Percentiles rank a stretch among this genome's conserved stretches.
phyloP scores from a whole-genome alignment of 2,113 vertebrate species.

The Cisticola juncidis region DNA sequence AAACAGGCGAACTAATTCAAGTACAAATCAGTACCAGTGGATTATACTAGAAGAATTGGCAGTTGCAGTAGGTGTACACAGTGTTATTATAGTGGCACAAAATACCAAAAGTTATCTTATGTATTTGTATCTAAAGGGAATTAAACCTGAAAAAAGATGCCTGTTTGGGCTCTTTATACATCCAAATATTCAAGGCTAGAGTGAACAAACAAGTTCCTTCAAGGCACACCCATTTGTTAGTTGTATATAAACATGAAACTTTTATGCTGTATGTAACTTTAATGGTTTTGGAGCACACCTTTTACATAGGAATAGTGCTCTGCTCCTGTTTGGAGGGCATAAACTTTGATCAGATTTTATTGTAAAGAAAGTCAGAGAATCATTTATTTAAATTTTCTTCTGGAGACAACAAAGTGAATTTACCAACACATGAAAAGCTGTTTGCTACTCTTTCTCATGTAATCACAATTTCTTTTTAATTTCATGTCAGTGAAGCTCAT shows the following conservation, averaged over 20 bases:
- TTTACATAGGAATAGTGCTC: neutral
- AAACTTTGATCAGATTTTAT: neutral
- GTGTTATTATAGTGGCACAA: neutral
- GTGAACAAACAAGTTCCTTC: neutral
- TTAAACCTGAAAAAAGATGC: neutral
- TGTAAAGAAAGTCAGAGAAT: neutral
- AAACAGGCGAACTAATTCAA: neutral
- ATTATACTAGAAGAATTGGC: neutral
- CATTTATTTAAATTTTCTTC: neutral
- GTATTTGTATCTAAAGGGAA: neutral
- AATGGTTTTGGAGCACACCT: neutral
- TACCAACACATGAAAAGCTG: neutral
- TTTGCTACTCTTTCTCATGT: neutral
- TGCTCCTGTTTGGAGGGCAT: neutral
- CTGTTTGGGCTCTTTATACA: neutral
- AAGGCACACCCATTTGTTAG: neutral
- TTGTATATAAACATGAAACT: neutral
- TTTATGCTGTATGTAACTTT: neutral
- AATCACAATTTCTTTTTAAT: neutral
- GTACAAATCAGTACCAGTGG: neutral
- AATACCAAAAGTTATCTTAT: neutral
- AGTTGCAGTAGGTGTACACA: neutral
- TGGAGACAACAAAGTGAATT: neutral
- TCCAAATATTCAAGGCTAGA: neutral
- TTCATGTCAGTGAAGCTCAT: neutral